Evolutionary conservation across 2,888 invertebrate genomes (phyloP), one percentile per base, ranked within the genome.

Genomic region (Strigamia transsilvanica): DNA sequence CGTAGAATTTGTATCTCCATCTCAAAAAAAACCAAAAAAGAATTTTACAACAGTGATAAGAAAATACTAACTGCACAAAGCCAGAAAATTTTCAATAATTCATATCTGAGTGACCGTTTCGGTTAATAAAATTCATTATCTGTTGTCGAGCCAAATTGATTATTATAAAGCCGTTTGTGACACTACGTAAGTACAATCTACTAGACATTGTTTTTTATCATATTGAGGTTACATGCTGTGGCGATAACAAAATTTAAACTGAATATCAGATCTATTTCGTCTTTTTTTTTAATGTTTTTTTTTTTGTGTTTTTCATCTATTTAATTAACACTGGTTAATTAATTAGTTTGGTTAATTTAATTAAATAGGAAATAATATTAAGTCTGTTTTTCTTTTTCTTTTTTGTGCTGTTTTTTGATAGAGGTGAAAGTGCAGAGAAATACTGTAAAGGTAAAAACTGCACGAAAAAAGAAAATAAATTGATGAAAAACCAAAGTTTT

Each of bases 31-130:
- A n/a, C n/a, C n/a, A n/a, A n/a, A n/a, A n/a, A n/a, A n/a, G n/a
- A n/a, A n/a, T n/a, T n/a, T 61, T 61, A 61, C 61, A 61, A 61
- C 61, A 61, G 61, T 61, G 61, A 61, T 61, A 61, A 61, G 61
- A 61, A 61, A 61, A 61, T 61, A 61, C 61, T 61, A 61, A 61
- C n/a, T 61, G 61, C 61, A 61, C 61, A 61, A 61, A 61, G 61
- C 61, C 61, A 18, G 61, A 61, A 18, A 18, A 18, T 3, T 10
- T 3, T 13, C 12, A 10, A 46, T 13, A 15, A 2, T 3, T 10
- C 4, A 6, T 13, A 10, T 34, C 7, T 34, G 7, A 34, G 7
- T 34, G 7, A 5, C 34, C n/a, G n/a, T n/a, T n/a, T n/a, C n/a
- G 41, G 41, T 41, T 41, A 46, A 46, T 46, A 7, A 34, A 34